Evolutionary conservation across 2,113 vertebrate genomes (phyloP), one percentile per base, ranked within the genome.

Genomic region (Nicator chloris): DNA sequence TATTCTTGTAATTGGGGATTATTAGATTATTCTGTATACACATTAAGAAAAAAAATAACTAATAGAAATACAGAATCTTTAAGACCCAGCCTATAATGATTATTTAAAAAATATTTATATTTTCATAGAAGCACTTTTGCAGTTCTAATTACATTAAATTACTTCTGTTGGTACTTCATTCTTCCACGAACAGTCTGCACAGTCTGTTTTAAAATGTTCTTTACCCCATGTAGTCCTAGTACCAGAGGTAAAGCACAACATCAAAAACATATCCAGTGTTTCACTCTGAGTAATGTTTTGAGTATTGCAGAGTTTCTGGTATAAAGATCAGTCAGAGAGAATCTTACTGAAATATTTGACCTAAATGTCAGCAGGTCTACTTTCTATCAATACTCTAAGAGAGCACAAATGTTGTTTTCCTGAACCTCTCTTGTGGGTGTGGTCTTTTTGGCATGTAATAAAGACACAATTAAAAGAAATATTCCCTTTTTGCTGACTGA

Each of bases 21-120:
- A 81, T 91, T 75, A 95, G 73, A 95, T 92, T 94, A 96, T 90
- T 97, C 49, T 81, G 56, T n/a, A 73, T 30, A 26, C 23, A 72
- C 30, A 64, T 30, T 31, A 49, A n/a, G 39, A 88, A 92, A 95
- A 95, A 95, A 96, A 96, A 71, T 50, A 90, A 69, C 1, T 30
- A 28, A 57, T 6, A 44, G 60, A 95, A 76, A 87, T 88, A 92
- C 30, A 77, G 78, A 93, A 80, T 82, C 51, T 95, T 73, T 82
- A 71, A 63, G 37, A 76, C 73, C 60, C 86, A 91, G 80, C 92
- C 75, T 53, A 90, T 45, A 14, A 82, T 21, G 44, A 44, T 84
- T 95, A 81, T 92, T 63, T 63, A 8, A 63, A 50, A 89, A 83
- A 37, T 93, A 82, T 84, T 92, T 92, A 56, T 90, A 60, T 96